Evolutionary conservation across 2,797 vertebrate genomes (phyloP).

Genomic region (Anguilla marmorata): DNA sequence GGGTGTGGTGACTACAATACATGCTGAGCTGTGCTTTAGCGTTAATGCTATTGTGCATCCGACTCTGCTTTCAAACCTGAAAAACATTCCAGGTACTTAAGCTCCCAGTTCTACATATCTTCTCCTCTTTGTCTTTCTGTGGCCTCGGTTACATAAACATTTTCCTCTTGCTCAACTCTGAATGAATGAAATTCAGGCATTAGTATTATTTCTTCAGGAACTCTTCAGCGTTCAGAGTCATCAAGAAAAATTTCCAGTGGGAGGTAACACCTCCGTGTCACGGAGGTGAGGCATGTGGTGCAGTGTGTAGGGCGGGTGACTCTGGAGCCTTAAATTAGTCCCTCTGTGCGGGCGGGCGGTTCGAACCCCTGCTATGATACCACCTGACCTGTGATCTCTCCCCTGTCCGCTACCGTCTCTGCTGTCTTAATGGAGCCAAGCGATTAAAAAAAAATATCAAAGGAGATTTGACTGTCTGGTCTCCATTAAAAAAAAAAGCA

Average conservation of each 20-base stretch:
- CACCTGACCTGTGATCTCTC: not conserved
- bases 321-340: not conserved
- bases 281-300: too few species aligned
- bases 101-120: not conserved
- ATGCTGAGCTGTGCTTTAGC: not conserved
- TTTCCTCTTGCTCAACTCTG: too few species aligned
- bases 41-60: not conserved
- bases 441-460: too few species aligned
- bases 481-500: too few species aligned
- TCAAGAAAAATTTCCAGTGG: not conserved
- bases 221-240: too few species aligned
- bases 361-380: not conserved
- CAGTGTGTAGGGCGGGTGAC: not conserved
- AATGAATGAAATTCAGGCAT: too few species aligned
- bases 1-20: not conserved
- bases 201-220: too few species aligned
- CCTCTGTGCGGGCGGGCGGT: not conserved
- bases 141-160: not conserved
- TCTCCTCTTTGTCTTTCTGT: not conserved
- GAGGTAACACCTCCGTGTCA: not conserved
- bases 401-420: not conserved
- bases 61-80: not conserved
- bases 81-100: too few species aligned
- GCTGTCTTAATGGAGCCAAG: not conserved
- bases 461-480: too few species aligned